These are phyloP conservation scores for Lepus europaeus DNA, from an alignment of 2,113 vertebrate genomes.

Conservation along the genomic window DNA sequence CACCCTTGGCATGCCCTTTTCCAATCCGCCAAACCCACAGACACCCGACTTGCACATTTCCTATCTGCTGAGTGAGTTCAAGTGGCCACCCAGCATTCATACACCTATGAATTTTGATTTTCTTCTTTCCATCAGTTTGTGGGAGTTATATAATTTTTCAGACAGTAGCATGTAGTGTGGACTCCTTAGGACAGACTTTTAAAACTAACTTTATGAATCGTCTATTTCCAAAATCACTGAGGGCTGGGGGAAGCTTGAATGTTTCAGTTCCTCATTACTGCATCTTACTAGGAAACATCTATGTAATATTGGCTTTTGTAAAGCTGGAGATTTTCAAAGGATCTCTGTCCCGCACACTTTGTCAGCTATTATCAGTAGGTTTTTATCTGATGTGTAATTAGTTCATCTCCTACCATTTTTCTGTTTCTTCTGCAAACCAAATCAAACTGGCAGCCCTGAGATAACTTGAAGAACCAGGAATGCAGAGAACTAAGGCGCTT, in stretches of 20 bases:
- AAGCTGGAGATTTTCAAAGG: neutral
- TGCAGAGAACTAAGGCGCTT: too few relatives aligned
- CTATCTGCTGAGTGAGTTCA: neutral
- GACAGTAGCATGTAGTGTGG: neutral
- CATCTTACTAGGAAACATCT: neutral
- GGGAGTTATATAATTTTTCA: constrained; percentile 17
- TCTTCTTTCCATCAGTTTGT: neutral
- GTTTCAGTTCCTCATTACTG: neutral
- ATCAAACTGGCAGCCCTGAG: neutral
- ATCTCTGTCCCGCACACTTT: neutral
- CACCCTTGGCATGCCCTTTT: neutral
- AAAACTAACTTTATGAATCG: constrained; percentile 18
- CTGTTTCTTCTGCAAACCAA: constrained; percentile 31
- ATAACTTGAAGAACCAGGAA: neutral
- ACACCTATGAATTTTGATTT: neutral
- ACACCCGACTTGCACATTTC: neutral
- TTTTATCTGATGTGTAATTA: neutral
- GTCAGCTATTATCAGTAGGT: neutral
- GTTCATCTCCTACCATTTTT: constrained; percentile 19
- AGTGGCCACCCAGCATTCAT: neutral
- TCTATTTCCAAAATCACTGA: constrained; percentile 36
- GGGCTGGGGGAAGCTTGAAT: neutral
- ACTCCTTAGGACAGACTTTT: neutral
- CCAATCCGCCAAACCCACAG: neutral
- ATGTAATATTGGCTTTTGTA: neutral